phyloP scores from a whole-genome alignment of 2,888 invertebrate genomes.

The Parascotia fuliginaria region DNA sequence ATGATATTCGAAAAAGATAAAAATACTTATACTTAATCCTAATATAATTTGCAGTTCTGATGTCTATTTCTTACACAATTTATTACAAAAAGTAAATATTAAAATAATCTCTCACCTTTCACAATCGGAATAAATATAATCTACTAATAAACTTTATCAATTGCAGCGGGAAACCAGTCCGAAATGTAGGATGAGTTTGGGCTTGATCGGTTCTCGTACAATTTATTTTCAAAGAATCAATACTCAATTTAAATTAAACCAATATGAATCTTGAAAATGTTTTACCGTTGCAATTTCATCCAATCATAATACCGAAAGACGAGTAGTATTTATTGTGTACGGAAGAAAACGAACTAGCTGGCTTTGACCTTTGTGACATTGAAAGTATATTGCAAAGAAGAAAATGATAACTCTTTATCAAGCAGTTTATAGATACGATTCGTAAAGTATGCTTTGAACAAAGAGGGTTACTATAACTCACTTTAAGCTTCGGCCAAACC shows the following conservation, averaged over 20 bases:
- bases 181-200: background rate
- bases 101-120: background rate
- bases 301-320: too few species aligned
- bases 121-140: background rate
- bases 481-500: too few species aligned
- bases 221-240: background rate
- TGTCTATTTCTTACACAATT: background rate
- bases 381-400: slow-evolving; percentile 11
- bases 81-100: background rate
- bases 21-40: too few species aligned
- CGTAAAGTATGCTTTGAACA: too few species aligned
- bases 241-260: background rate
- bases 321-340: background rate
- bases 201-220: background rate
- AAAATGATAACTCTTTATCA: background rate
- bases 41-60: too few species aligned
- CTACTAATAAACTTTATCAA: background rate
- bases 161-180: background rate
- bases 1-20: too few species aligned
- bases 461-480: too few species aligned
- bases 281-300: background rate
- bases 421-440: too few species aligned
- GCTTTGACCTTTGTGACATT: slow-evolving; percentile 42
- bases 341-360: slow-evolving; percentile 19
- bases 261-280: background rate